Evolutionary conservation across 2,797 vertebrate species (phyloP).

Genomic region (Hylomyscus alleni): DNA sequence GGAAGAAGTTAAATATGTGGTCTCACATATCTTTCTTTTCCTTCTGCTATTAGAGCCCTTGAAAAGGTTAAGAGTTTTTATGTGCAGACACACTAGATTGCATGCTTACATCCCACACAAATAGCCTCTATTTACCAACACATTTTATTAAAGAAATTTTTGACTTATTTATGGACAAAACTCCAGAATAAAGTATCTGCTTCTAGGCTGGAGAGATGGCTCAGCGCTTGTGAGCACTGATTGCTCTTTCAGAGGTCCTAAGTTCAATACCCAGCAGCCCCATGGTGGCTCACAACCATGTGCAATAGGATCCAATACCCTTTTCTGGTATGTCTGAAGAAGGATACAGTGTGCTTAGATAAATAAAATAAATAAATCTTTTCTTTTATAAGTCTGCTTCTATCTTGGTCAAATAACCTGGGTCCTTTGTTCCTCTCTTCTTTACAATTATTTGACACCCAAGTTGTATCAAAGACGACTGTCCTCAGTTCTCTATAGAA

Average conservation of each 20-base stretch:
- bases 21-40: background rate
- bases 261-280: background rate
- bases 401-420: background rate
- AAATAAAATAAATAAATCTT: background rate
- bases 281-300: background rate
- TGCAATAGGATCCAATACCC: background rate
- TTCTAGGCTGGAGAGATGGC: background rate
- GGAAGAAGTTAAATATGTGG: background rate
- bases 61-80: background rate
- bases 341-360: too few species aligned
- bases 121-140: background rate
- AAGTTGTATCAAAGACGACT: background rate
- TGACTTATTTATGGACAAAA: background rate
- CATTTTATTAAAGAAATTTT: background rate
- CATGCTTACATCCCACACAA: background rate
- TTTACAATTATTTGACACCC: background rate
- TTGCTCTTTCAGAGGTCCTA: background rate
- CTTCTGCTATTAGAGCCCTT: background rate
- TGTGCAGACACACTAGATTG: background rate
- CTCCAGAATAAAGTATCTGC: background rate
- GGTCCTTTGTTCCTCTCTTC: background rate
- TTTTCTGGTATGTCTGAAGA: background rate
- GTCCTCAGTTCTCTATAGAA: background rate
- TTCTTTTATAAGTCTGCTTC: background rate
- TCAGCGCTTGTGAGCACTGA: background rate